phyloP scores from a whole-genome alignment of 2,888 invertebrate species.

The Meiosimyza platycephala region DNA sequence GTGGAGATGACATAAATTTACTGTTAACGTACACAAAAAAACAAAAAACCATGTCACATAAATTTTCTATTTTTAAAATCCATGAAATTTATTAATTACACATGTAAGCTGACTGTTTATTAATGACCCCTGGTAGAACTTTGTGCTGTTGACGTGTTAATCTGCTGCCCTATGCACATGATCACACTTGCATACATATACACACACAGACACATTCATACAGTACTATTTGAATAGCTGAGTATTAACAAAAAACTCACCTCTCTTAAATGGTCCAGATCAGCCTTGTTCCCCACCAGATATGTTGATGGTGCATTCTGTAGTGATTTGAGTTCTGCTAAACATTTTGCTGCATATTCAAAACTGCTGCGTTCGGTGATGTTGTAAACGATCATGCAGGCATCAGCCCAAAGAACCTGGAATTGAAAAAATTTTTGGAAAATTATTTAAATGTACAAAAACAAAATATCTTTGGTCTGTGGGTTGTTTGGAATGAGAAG shows the following conservation, averaged over 20 bases:
- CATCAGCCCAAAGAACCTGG: conserved; percentile 81
- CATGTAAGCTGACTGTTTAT: conserved; percentile 13
- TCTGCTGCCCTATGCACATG: background rate
- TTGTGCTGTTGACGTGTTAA: background rate
- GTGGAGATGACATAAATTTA: no score
- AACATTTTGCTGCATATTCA: conserved; percentile 75
- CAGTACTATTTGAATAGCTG: background rate
- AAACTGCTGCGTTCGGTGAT: conserved; percentile 80
- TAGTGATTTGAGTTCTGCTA: conserved; percentile 71
- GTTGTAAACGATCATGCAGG: conserved; percentile 81
- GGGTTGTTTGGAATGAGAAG: no score
- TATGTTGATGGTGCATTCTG: conserved; percentile 71
- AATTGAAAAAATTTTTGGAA: conserved; percentile 26
- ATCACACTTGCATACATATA: background rate
- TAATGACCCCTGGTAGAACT: conserved; percentile 15
- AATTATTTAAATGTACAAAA: background rate
- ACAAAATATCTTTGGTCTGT: background rate
- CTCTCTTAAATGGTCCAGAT: conserved; percentile 82
- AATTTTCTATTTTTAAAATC: background rate
- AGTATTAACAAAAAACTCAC: conserved; percentile 66
- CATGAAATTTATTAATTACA: conserved; percentile 22
- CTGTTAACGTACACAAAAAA: background rate
- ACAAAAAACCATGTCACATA: no score
- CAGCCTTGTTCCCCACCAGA: conserved; percentile 82
- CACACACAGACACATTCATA: background rate